Base-by-base conservation (phyloP, 2,888 invertebrate species). In the Parthenolecanium corni region DNA sequence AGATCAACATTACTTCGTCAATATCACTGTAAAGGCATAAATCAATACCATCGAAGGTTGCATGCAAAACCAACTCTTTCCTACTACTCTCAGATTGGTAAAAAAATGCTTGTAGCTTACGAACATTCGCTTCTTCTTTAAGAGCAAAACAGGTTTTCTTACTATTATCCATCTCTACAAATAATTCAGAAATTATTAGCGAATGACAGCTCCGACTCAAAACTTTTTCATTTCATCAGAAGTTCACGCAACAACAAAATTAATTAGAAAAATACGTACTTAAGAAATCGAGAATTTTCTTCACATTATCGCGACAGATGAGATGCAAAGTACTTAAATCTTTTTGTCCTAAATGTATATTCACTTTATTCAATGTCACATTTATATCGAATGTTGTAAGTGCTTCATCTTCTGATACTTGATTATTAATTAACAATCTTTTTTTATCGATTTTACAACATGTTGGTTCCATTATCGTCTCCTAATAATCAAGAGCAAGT, bases 31-130 rank as follows among this genome's bases (percentile, higher is more conserved):
- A 86, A 1, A 88, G 74, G 68, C 81, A 80, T 1, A 88, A 68
- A 67, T 82, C 81, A n/a, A 86, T 68, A 31, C 86, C 85, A 66
- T 88, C 87, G 24, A 87, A 72, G 1, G 78, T 77, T 64, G 85
- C 78, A 67, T 68, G 67, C 5, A 80, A 71, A 2, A 77, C 74
- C 1, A 80, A 75, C 69, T 82, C 81, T 67, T 81, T 82, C 64
- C 80, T 77, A 47, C 82, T 76, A 0, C 82, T 81, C 67, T 84
- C 83, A 52, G 80, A 80, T 69, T 81, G 81, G 12, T 82, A 82
- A 68, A 87, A 81, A 72, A 87, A 87, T 1, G 83, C 85, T 73
- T 86, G 84, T 1, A 87, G 72, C 68, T 82, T 84, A 69, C 80
- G 81, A 0, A 86, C 82, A 6, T 79, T 76, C 0, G 74, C 72